phyloP scores from a whole-genome alignment of 2,888 invertebrate species.

The Cheilosia scutellata region DNA sequence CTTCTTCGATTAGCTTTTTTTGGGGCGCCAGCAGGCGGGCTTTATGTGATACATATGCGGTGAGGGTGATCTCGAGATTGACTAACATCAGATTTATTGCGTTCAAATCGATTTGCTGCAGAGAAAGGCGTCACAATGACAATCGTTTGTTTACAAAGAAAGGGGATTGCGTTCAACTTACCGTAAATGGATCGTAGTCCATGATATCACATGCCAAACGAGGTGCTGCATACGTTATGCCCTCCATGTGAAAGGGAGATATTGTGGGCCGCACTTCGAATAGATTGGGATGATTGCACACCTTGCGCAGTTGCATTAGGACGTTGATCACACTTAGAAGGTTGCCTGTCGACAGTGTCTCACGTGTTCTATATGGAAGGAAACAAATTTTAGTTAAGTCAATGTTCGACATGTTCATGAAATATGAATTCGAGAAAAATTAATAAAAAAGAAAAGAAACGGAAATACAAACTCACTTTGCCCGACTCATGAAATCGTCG shows the following conservation, averaged over 20 bases:
- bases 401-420: not conserved
- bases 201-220: slow-evolving; percentile 89
- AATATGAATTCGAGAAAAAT: not conserved
- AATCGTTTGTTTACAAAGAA: not conserved
- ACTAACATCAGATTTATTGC: slow-evolving; percentile 88
- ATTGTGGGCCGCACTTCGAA: slow-evolving; percentile 98
- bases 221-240: slow-evolving; percentile 89
- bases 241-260: slow-evolving; percentile 96
- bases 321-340: slow-evolving; percentile 97
- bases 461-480: slow-evolving; percentile 88
- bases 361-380: slow-evolving; percentile 91
- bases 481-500: slow-evolving; percentile 99
- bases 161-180: slow-evolving; percentile 80
- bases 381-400: not conserved
- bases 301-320: slow-evolving; percentile 98
- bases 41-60: slow-evolving; percentile 94
- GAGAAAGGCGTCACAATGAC: not conserved
- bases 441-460: not conserved
- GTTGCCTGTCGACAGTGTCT: slow-evolving; percentile 96
- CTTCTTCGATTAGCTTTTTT: slow-evolving; percentile 89
- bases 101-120: slow-evolving; percentile 87
- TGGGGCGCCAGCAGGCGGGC: slow-evolving; percentile 90
- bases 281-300: slow-evolving; percentile 99
- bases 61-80: slow-evolving; percentile 88
- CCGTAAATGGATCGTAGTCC: slow-evolving; percentile 90